phyloP scores from a whole-genome alignment of 2,113 vertebrate species.

The Vanacampus margaritifer region DNA sequence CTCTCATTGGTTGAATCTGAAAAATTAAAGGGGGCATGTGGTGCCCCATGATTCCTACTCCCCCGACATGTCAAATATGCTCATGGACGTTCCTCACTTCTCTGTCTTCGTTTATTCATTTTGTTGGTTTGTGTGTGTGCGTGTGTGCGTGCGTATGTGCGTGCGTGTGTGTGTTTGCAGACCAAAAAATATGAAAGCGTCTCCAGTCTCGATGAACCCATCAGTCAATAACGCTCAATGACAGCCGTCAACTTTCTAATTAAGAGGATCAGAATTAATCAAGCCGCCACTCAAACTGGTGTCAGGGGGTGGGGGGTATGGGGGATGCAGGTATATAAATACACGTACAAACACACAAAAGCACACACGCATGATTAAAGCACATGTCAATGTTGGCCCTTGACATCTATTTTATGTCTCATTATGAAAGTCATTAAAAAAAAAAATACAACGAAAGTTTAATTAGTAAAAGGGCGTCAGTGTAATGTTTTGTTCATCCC shows the following conservation, averaged over 20 bases:
- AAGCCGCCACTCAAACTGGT: slow-evolving; percentile 55
- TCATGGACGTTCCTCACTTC: slow-evolving; percentile 54
- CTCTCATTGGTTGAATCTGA: slow-evolving; percentile 67
- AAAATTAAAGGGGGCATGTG: slow-evolving; percentile 10
- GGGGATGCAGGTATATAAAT: slow-evolving; percentile 34
- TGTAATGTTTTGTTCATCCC: slow-evolving; percentile 20
- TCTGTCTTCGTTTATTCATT: slow-evolving; percentile 9
- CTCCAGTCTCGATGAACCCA: slow-evolving; percentile 59
- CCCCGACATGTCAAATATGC: slow-evolving; percentile 38
- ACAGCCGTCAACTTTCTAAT: slow-evolving; percentile 72
- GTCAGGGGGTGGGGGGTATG: slow-evolving; percentile 19
- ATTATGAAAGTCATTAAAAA: slow-evolving; percentile 73
- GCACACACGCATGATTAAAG: slow-evolving; percentile 31
- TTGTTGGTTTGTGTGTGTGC: background rate
- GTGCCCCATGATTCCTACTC: slow-evolving; percentile 49
- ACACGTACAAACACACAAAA: slow-evolving; percentile 2
- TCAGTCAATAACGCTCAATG: slow-evolving; percentile 68
- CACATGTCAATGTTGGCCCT: slow-evolving; percentile 40
- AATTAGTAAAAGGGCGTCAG: slow-evolving; percentile 52
- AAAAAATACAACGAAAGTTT: slow-evolving; percentile 35
- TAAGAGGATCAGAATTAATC: slow-evolving; percentile 74
- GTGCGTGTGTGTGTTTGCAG: background rate
- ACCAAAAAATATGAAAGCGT: background rate
- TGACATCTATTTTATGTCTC: slow-evolving; percentile 49
- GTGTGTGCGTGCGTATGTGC: no score